Evolutionary conservation across 2,797 vertebrate genomes (phyloP), one percentile per base, ranked within the genome.

Genomic region (Columba guinea): DNA sequence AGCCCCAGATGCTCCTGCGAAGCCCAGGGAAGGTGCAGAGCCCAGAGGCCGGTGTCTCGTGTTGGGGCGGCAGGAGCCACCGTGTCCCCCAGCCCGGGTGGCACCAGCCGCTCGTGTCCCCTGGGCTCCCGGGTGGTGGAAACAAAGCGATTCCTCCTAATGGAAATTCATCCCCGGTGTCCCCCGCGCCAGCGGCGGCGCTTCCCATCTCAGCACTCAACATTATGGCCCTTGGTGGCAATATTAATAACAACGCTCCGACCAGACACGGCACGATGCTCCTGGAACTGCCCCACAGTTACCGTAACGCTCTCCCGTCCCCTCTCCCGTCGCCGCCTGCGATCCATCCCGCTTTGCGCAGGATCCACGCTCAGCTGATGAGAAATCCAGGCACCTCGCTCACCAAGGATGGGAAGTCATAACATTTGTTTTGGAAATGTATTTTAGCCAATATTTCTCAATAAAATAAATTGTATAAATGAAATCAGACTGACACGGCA

Each of bases 401-500:
- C 70, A 68, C 65, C 52, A 81, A 94, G 93, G 86, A 93, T 48
- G 70, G 51, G 13, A 96, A 97, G 95, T 96, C 96, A 96, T 95
- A 96, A 97, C 48, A 93, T 97, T 97, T 96, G 95, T 95, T 98
- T 97, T 91, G 95, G 95, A 98, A 97, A 97, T 97, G 95, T 97
- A 97, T 97, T 97, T 97, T 89, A 85, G 71, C 95, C 97, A 90
- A 96, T 98, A 97, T 98, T 98, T 97, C 96, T 98, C 97, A 95
- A 98, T 98, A 95, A 97, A 97, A 98, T 95, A 97, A 97, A 98
- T 96, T 97, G 96, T 95, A 87, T 93, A 98, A 98, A 98, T 97
- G 97, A 98, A 98, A 98, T 97, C 96, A 94, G 96, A 92, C 94
- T 96, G 97, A 98, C 97, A 97, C 49, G 1, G 32, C 89, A 82